These are phyloP conservation scores for Nasonia oneida DNA, from an alignment of 2,888 invertebrate species.

Conservation along the genomic window DNA sequence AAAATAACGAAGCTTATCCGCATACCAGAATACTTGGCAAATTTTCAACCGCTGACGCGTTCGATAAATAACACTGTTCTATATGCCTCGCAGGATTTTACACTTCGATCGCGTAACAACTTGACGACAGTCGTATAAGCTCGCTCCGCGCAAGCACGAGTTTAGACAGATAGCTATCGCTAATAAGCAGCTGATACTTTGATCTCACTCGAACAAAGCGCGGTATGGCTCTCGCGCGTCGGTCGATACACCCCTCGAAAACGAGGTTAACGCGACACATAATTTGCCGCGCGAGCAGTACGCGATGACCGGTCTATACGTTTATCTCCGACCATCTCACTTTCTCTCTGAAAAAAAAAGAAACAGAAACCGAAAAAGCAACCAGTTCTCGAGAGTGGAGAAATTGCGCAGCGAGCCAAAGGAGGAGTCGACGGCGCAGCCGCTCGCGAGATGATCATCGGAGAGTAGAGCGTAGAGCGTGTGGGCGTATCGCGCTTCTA, in stretches of 20 bases:
- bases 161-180: conserved; percentile 39
- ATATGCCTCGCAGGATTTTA: not conserved
- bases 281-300: conserved; percentile 1
- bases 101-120: conserved; percentile 19
- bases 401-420: conserved; percentile 5
- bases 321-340: not conserved
- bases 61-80: not conserved
- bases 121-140: conserved; percentile 37
- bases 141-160: not conserved
- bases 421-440: conserved; percentile 23
- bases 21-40: not conserved
- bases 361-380: not conserved
- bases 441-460: conserved; percentile 68
- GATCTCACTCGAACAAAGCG: conserved; percentile 8
- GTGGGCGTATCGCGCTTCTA: conserved; percentile 74
- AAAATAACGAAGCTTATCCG: too few species aligned
- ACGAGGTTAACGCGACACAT: conserved; percentile 39
- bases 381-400: not conserved
- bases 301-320: not conserved
- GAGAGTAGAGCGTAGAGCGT: conserved; percentile 47
- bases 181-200: conserved; percentile 20
- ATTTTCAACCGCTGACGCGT: not conserved
- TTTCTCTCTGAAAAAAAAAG: not conserved
- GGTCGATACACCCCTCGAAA: conserved; percentile 34
- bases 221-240: not conserved